phyloP scores from a whole-genome alignment of 2,888 invertebrate species.

The Tipula vernalis region DNA sequence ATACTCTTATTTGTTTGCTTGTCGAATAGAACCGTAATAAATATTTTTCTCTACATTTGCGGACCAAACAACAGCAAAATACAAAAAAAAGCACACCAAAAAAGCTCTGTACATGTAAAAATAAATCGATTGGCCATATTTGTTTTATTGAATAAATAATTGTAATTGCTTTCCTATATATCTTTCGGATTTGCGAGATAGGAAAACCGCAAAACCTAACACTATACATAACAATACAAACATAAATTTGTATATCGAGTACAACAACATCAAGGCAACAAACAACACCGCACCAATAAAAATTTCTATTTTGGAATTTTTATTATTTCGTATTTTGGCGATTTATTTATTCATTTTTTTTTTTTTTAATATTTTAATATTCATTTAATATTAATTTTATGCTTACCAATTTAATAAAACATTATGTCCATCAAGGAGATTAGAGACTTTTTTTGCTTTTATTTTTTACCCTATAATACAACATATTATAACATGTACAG shows the following conservation, averaged over 20 bases:
- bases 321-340: background rate
- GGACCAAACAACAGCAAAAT: background rate
- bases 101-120: background rate
- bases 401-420: background rate
- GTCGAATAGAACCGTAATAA: background rate
- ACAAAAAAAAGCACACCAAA: background rate
- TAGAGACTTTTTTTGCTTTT: background rate
- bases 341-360: background rate
- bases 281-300: background rate
- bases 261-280: background rate
- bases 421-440: background rate
- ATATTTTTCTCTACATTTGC: background rate
- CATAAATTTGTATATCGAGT: background rate
- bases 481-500: background rate
- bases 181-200: background rate
- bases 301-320: background rate
- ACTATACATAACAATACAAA: background rate
- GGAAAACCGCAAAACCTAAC: background rate
- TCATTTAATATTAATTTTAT: background rate
- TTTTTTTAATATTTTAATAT: background rate
- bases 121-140: conserved; percentile 4
- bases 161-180: background rate
- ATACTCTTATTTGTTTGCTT: background rate
- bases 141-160: conserved; percentile 4
- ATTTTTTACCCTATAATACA: background rate